Evolutionary conservation across 2,113 vertebrate species (phyloP).

Genomic region (Aphyosemion australe): DNA sequence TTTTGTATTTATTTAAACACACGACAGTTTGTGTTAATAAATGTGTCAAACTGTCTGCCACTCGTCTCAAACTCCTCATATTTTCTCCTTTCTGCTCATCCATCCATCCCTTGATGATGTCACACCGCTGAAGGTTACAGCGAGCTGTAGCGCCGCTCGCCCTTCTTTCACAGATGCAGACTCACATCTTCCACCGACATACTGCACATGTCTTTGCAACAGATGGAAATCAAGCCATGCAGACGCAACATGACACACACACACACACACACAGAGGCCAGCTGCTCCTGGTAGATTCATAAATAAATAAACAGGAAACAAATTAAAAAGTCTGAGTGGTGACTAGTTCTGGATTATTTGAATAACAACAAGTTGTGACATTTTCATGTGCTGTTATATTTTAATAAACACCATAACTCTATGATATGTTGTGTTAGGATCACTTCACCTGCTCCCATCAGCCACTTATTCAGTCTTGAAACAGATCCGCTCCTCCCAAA

Average conservation of each 20-base stretch:
- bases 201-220: background rate
- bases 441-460: background rate
- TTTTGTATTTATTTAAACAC: too few relatives aligned
- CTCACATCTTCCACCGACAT: background rate
- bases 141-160: background rate
- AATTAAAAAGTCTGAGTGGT: too few relatives aligned
- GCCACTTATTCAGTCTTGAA: background rate
- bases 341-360: background rate
- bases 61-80: background rate
- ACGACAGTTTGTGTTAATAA: background rate
- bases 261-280: background rate
- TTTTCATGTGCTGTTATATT: too few relatives aligned
- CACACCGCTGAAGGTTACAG: background rate
- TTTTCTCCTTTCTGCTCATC: background rate
- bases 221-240: background rate
- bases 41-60: background rate
- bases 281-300: background rate
- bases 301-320: background rate
- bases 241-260: background rate
- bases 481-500: slow-evolving; percentile 30
- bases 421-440: background rate
- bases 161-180: background rate
- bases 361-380: background rate
- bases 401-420: background rate
- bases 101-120: background rate